phyloP scores from a whole-genome alignment of 2,113 vertebrate genomes.

The Burhinus bistriatus region DNA sequence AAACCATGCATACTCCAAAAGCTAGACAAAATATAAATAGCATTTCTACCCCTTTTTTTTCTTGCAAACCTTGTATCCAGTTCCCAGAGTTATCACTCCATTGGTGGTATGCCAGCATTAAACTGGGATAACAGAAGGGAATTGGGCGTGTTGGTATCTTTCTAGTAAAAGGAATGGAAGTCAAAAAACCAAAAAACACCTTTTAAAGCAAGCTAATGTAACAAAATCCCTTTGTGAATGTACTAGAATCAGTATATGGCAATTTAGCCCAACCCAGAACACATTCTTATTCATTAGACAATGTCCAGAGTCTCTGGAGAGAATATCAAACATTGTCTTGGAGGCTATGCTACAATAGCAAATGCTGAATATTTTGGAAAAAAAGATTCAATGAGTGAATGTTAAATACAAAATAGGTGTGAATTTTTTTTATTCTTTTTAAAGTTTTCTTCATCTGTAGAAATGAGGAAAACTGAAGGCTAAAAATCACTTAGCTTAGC shows the following conservation, averaged over 20 bases:
- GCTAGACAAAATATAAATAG: neutral
- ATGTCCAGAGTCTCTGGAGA: neutral
- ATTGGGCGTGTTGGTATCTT: neutral
- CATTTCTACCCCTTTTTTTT: neutral
- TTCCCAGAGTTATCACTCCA: neutral
- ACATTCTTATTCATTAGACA: slow-evolving; percentile 21
- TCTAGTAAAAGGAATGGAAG: neutral
- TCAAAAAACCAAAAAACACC: neutral
- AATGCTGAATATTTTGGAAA: neutral
- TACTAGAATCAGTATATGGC: neutral
- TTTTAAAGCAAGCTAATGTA: slow-evolving; percentile 3
- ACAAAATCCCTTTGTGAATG: neutral
- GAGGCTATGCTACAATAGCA: neutral
- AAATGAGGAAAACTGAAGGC: neutral
- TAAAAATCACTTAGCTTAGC: neutral
- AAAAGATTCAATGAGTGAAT: neutral
- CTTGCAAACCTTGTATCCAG: neutral
- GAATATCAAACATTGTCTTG: neutral
- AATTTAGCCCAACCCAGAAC: slow-evolving; percentile 26
- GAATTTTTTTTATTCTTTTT: neutral
- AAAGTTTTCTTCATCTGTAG: neutral
- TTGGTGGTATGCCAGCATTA: neutral
- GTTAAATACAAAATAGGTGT: neutral
- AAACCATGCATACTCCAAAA: neutral
- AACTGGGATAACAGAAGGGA: neutral